These are phyloP conservation scores for Gila robusta DNA, from an alignment of 2,797 vertebrate genomes.

Conservation along the genomic window DNA sequence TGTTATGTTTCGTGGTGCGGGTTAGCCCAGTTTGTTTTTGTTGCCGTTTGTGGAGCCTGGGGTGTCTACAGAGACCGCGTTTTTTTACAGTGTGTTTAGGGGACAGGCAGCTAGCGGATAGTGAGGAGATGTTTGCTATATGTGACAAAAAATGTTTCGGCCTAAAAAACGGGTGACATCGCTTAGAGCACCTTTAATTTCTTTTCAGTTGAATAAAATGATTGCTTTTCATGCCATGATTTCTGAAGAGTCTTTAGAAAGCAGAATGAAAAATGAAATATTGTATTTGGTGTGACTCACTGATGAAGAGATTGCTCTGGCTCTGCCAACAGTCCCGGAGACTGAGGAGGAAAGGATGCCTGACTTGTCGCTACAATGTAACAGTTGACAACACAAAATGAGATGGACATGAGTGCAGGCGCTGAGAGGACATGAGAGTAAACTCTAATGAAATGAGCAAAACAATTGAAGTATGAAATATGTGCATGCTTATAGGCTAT, in stretches of 20 bases:
- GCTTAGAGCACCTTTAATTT: neutral
- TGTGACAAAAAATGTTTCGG: too few species aligned
- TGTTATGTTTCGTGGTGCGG: too few species aligned
- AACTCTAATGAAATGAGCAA: conserved; percentile 1
- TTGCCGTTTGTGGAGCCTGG: too few species aligned
- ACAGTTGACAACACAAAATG: conserved; percentile 67
- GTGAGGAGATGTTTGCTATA: too few species aligned
- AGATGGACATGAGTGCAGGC: conserved; percentile 41
- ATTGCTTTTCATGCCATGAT: neutral
- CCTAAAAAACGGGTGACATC: too few species aligned
- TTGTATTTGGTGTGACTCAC: conserved; percentile 81
- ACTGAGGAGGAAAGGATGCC: conserved; percentile 88
- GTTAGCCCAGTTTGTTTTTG: too few species aligned
- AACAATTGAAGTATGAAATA: conserved; percentile 23
- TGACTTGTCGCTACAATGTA: conserved; percentile 85
- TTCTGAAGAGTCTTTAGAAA: neutral
- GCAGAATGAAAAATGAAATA: neutral
- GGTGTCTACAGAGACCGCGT: too few species aligned
- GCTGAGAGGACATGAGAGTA: conserved; percentile 12
- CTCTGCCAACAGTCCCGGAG: conserved; percentile 94
- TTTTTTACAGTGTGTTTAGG: too few species aligned
- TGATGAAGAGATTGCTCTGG: conserved; percentile 90
- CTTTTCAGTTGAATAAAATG: neutral
- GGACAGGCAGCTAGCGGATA: too few species aligned
- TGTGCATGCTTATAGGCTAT: neutral